Base-by-base conservation (phyloP, 2,113 vertebrate species). In the Ctenomys sociabilis region DNA sequence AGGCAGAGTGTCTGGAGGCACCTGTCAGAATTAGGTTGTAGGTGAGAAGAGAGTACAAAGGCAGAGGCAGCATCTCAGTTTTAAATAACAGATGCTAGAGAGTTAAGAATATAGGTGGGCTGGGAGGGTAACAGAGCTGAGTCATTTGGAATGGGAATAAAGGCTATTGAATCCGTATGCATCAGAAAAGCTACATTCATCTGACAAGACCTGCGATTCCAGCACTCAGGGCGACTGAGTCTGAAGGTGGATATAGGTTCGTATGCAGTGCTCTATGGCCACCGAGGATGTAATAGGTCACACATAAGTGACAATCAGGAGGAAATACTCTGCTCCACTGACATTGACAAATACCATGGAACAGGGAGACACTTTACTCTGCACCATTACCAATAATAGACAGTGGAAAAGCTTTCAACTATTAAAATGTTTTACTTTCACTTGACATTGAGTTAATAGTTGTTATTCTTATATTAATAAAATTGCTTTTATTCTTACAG, bases 401-500 rank as follows among this genome's bases (percentile, higher is more conserved):
- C 17, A 90, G 13, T 24, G 9, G 59, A 70, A 80, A 9, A 57
- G 30, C 5, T 64, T 81, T 81, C 5, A 92, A 19, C 1, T 61
- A 72, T 90, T 32, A 63, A 32, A 75, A 37, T 35, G 75, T 54
- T 91, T 85, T 87, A 57, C 32, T 93, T 83, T 84, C 87, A 75
- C 24, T 93, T 75, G 49, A 70, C 40, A 87, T 7, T 81, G 57
- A 64, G 64, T 85, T 81, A 85, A 45, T 61, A 68, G 30, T 93
- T 91, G 35, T 2, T 73, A n/a, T 5, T 77, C 35, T 84, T 92
- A 88, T 61, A 59, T 72, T 82, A 77, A 6, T 73, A 90, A 88
- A 77, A 92, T 72, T 96, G 49, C 73, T 86, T 95, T 95, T 63
- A 88, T 90, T 90, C 7, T 85, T 68, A 90, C 43, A 52, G 54